Percentiles rank a stretch among this genome's conserved stretches.
Conservation (phyloP, 2,113 vertebrate species). For the Acrocephalus kingi region DNA sequence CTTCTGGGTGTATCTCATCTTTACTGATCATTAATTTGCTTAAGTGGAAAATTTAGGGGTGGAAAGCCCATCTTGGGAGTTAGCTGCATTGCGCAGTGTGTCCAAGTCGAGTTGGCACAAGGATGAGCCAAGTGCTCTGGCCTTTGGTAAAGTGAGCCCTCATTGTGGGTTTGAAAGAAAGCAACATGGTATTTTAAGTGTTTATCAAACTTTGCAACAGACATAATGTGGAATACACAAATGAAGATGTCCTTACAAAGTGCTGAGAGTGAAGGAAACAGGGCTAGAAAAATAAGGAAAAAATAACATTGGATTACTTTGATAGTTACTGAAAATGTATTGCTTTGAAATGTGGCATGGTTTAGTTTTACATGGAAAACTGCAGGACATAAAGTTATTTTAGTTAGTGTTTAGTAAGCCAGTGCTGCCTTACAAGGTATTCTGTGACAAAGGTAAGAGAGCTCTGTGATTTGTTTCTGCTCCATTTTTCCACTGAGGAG, state of each 20-base stretch:
- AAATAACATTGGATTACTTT: slow-evolving; percentile 26
- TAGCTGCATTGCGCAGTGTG: not conserved
- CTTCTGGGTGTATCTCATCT: slow-evolving; percentile 51
- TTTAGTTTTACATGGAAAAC: slow-evolving; percentile 48
- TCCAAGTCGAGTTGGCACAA: slow-evolving; percentile 39
- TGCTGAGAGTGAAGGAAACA: slow-evolving; percentile 27
- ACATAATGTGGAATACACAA: not conserved
- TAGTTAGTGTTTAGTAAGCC: not conserved
- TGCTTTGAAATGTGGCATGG: slow-evolving; percentile 6
- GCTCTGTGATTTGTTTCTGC: not conserved
- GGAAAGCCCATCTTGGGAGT: slow-evolving; percentile 36
- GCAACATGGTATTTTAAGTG: slow-evolving; percentile 25
- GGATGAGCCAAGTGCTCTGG: slow-evolving; percentile 12
- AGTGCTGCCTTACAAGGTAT: not conserved
- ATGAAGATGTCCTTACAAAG: slow-evolving; percentile 17
- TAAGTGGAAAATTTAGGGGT: slow-evolving; percentile 59
- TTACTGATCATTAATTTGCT: slow-evolving; percentile 59
- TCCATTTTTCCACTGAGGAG: not conserved
- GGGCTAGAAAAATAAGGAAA: slow-evolving; percentile 20
- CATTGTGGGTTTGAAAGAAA: slow-evolving; percentile 63
- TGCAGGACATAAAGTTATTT: slow-evolving; percentile 23
- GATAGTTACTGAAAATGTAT: not conserved
- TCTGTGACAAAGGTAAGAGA: not conserved
- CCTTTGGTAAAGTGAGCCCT: slow-evolving; percentile 24
- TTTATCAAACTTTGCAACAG: slow-evolving; percentile 49